Evolutionary conservation across 2,113 vertebrate species (phyloP).

Genomic region (Dipodomys spectabilis): DNA sequence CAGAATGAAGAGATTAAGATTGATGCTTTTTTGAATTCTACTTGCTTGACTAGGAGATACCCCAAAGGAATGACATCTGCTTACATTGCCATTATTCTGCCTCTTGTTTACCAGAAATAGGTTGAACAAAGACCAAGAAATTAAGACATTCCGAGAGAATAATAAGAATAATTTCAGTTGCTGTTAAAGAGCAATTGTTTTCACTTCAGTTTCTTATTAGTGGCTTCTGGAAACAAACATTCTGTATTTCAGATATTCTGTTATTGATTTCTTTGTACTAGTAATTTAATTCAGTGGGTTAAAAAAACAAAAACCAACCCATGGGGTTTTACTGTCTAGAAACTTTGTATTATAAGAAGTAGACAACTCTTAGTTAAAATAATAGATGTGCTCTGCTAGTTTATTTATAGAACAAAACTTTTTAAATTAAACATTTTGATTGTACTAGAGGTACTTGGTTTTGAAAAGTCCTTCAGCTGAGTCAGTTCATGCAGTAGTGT

Average conservation of each 20-base stretch:
- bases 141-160: constrained; percentile 39
- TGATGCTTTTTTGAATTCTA: neutral
- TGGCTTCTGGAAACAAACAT: constrained; percentile 54
- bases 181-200: neutral
- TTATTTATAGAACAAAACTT: constrained; percentile 43
- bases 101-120: constrained; percentile 48
- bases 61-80: neutral
- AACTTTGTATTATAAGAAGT: constrained; percentile 17
- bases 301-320: neutral
- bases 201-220: neutral
- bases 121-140: constrained; percentile 7
- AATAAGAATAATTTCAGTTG: neutral
- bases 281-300: constrained; percentile 30
- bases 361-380: constrained; percentile 23
- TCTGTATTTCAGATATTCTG: constrained; percentile 7
- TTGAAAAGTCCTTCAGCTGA: neutral
- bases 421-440: constrained; percentile 55
- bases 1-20: neutral
- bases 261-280: constrained; percentile 54
- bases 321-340: neutral
- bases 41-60: constrained; percentile 18
- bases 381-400: constrained; percentile 37
- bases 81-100: neutral
- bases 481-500: neutral
- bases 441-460: constrained; percentile 8